Base-by-base conservation (phyloP, 2,113 vertebrate genomes). In the Equus przewalskii region DNA sequence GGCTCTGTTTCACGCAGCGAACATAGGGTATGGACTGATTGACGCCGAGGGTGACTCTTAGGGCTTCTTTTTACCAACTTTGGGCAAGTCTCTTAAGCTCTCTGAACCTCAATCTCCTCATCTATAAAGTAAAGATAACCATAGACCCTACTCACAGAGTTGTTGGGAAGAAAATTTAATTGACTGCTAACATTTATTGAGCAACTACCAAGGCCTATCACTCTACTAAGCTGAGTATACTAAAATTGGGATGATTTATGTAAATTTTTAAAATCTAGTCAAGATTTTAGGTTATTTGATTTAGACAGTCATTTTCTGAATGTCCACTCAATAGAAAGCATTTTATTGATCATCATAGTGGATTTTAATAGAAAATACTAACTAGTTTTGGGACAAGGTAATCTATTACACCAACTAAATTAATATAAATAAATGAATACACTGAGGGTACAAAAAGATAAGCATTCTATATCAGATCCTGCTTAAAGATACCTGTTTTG, bases 11-110 rank as follows among this genome's bases (percentile, higher is more conserved):
- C 33, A 2, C 49, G 21, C 1, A 5, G 3, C 8, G 6, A 44
- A 26, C 49, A 7, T 18, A 24, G 1, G 21, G 12, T 1, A 1
- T 7, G n/a, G 33, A 15, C 69, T 49, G 7, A 10, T 0, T 19
- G 14, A 93, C 22, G n/a, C 13, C 10, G 7, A 1, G 0, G 26
- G 15, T 14, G 75, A 16, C 26, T 87, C 65, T 16, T 7, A 13
- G 30, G 18, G 24, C 12, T 60, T 69, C 86, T 30, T 58, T 44
- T 67, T 83, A 49, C 72, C 58, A 84, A 14, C 28, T 44, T 44
- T 28, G 22, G 14, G 15, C 26, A 85, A 78, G 24, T 87, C 56
- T 44, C 24, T 79, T 22, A 69, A 36, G 19, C 3, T 67, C 21
- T 21, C 51, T n/a, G 92, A 49, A 58, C 44, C 72, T 65, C 51